phyloP scores from a whole-genome alignment of 30 jellyfish, hydroid and myxozoan species.

The Catostylus mosaicus region DNA sequence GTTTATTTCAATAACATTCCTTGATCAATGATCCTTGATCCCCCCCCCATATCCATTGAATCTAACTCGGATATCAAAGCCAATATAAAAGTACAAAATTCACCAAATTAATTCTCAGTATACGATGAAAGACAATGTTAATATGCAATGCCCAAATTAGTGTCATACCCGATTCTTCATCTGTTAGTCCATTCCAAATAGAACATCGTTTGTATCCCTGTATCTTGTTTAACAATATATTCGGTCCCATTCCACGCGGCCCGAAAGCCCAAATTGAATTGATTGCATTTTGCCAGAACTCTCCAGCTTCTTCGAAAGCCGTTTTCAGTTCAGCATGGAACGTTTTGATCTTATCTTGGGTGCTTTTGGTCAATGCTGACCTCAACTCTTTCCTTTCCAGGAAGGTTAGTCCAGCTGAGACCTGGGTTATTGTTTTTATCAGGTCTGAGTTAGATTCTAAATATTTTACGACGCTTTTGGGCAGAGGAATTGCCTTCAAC shows the following conservation, averaged over 20 bases:
- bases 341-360: constrained; percentile 37
- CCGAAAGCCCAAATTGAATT: constrained; percentile 95
- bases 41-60: too few relatives aligned
- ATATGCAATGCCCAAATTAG: too few relatives aligned
- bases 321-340: constrained; percentile 54
- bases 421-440: constrained; percentile 62
- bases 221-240: constrained; percentile 75
- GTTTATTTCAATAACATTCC: too few relatives aligned
- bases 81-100: too few relatives aligned
- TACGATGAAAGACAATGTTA: too few relatives aligned
- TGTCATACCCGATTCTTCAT: constrained; percentile 8
- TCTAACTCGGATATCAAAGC: too few relatives aligned
- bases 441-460: constrained; percentile 73
- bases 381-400: constrained; percentile 69
- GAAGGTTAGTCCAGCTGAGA: constrained; percentile 60
- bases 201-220: constrained; percentile 73
- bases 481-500: constrained; percentile 82
- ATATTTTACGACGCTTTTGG: constrained; percentile 40
- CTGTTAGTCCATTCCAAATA: constrained; percentile 77
- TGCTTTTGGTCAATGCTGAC: constrained; percentile 39
- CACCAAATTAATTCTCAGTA: too few relatives aligned
- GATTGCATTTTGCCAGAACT: constrained; percentile 70
- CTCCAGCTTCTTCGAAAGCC: constrained; percentile 70
- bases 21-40: too few relatives aligned
- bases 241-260: constrained; percentile 90